phyloP scores from a whole-genome alignment of 2,888 invertebrate genomes.

The Acanthosepion esculentum region DNA sequence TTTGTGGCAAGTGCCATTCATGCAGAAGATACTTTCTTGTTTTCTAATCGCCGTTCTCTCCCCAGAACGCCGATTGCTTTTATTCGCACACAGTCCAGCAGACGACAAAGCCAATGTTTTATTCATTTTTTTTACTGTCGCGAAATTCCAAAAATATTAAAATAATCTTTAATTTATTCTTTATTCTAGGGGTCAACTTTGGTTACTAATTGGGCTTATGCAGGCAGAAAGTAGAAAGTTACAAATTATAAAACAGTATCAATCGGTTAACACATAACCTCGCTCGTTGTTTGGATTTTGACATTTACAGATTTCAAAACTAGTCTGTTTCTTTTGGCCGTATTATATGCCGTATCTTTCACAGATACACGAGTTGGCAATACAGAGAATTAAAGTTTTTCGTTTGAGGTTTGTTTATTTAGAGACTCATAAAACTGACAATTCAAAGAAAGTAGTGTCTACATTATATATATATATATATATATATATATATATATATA shows the following conservation, averaged over 20 bases:
- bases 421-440: too few species aligned
- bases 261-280: neutral
- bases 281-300: neutral
- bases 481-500: too few species aligned
- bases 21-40: neutral
- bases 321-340: too few species aligned
- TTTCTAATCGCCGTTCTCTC: neutral
- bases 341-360: too few species aligned
- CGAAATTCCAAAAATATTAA: neutral
- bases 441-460: too few species aligned
- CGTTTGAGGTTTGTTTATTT: too few species aligned
- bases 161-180: neutral
- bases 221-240: slow-evolving; percentile 24
- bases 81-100: neutral
- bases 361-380: too few species aligned
- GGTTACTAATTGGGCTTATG: neutral
- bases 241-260: neutral
- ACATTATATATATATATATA: too few species aligned
- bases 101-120: neutral
- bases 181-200: neutral
- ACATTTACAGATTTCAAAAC: neutral
- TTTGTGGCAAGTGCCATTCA: neutral
- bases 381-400: too few species aligned
- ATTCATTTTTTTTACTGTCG: neutral
- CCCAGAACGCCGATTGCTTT: neutral